A percentile compares a stretch with the other conserved stretches of the same genome.
Conservation (phyloP, 2,797 vertebrate genomes). For the Siniperca scherzeri region DNA sequence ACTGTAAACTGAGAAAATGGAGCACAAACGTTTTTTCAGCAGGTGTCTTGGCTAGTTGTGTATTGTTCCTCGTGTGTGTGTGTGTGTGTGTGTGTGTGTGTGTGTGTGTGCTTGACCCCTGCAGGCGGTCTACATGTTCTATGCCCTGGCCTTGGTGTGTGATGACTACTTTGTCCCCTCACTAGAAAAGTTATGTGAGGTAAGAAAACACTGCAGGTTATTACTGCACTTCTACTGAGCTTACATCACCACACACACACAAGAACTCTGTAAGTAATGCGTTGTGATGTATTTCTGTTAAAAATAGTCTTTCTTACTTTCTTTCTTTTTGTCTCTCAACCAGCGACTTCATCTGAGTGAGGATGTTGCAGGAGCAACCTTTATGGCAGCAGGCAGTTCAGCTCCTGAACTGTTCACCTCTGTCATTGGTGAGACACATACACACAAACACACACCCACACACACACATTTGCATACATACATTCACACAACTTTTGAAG, state of each 20-base stretch:
- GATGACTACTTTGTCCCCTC: constrained; percentile 99
- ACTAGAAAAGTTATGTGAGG: constrained; percentile 96
- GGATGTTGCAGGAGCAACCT: constrained; percentile 97
- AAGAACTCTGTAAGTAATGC: not conserved
- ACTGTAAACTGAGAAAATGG: not conserved
- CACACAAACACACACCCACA: constrained; percentile 10
- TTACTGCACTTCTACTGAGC: constrained; percentile 2
- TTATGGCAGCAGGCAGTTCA: constrained; percentile 98
- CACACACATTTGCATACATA: not conserved
- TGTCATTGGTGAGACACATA: constrained; percentile 90
- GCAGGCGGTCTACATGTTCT: constrained; percentile 98
- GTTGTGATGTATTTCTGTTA: not conserved
- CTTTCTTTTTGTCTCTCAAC: not conserved
- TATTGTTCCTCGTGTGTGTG: constrained; percentile 9
- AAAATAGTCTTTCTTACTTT: not conserved
- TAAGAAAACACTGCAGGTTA: constrained; percentile 71
- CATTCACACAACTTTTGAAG: not conserved
- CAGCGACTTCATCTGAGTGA: constrained; percentile 96
- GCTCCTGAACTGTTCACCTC: constrained; percentile 99
- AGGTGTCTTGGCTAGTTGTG: not conserved
- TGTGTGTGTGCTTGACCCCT: constrained; percentile 31
- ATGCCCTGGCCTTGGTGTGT: constrained; percentile 94
- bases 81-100: constrained; percentile 3
- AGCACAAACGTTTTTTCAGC: not conserved
- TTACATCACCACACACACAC: not conserved